Evolutionary conservation across 2,113 vertebrate genomes (phyloP), one percentile per base, ranked within the genome.

Genomic region (Sylvia atricapilla): DNA sequence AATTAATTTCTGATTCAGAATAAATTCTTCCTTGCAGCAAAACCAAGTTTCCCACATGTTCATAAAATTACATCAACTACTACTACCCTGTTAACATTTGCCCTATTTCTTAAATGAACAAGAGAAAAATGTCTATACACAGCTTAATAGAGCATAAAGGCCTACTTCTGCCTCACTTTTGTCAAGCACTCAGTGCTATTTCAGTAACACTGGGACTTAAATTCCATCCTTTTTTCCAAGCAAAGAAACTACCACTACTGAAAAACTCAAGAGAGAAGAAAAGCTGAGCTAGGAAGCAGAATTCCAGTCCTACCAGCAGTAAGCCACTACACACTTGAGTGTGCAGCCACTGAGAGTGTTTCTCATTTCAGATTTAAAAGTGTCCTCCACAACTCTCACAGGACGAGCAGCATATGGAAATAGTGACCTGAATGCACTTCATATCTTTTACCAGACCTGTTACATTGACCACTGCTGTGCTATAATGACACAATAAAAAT

Each of bases 131-230:
- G 8, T n/a, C 58, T 72, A 41, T 43, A 66, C 15, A 37, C 31
- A 56, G n/a, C 55, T 89, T 67, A 31, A 86, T 12, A 25, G 11
- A 62, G 22, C 43, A 68, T 84, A 62, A 76, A 89, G n/a, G 31
- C 27, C 46, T 89, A 27, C 41, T 83, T 89, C 80, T 91, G 46
- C 50, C 81, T 87, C 52, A 66, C 74, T 84, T 87, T 20, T 66
- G 33, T 46, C 18, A 69, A 84, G 28, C 15, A 62, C 18, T 67
- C 52, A 7, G 8, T 31, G 31, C 27, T 80, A 56, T 73, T 83
- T 73, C 44, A 68, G 4, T 39, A 78, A 59, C 9, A 31, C 8
- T 15, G 49, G 13, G 43, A 72, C 56, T 35, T 60, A 50, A 72
- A 47, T 72, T 63, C 50, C 31, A 47, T n/a, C 55, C 14, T 14